These are phyloP conservation scores for Urosaurus nigricauda DNA, from an alignment of 2,797 vertebrate genomes.

Conservation along the genomic window DNA sequence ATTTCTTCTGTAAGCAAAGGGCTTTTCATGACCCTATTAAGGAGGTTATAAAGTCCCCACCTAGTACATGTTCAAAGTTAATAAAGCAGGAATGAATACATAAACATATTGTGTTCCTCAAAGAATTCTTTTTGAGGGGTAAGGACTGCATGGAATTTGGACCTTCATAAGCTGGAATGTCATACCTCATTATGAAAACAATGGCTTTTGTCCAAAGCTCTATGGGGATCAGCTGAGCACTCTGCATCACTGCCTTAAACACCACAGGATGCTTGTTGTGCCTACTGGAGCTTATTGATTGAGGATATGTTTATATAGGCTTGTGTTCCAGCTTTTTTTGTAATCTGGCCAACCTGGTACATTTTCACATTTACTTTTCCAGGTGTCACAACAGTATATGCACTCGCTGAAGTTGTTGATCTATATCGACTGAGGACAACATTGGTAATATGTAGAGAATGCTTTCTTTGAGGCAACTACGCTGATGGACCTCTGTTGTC, in stretches of 20 bases:
- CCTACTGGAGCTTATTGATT: neutral
- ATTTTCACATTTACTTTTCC: constrained; percentile 61
- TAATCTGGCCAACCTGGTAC: neutral
- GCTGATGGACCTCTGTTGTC: neutral
- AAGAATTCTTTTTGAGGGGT: neutral
- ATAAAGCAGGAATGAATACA: neutral
- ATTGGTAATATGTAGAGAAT: neutral
- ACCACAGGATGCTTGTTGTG: neutral
- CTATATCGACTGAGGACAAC: neutral
- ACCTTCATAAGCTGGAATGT: neutral
- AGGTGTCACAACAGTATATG: constrained; percentile 37
- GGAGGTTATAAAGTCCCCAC: neutral
- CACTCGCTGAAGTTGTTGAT: neutral
- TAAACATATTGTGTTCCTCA: constrained; percentile 4
- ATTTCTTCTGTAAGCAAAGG: neutral
- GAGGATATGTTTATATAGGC: neutral
- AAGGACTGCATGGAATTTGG: neutral
- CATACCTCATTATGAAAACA: constrained; percentile 5
- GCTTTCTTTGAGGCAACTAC: neutral
- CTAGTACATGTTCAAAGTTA: neutral
- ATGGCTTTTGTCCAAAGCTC: constrained; percentile 23
- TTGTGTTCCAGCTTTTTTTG: constrained; percentile 43
- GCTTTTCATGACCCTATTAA: neutral
- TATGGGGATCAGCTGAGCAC: neutral
- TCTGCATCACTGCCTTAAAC: neutral